These are phyloP conservation scores for Aporophyla lueneburgensis DNA, from an alignment of 2,888 invertebrate species.

Conservation along the genomic window DNA sequence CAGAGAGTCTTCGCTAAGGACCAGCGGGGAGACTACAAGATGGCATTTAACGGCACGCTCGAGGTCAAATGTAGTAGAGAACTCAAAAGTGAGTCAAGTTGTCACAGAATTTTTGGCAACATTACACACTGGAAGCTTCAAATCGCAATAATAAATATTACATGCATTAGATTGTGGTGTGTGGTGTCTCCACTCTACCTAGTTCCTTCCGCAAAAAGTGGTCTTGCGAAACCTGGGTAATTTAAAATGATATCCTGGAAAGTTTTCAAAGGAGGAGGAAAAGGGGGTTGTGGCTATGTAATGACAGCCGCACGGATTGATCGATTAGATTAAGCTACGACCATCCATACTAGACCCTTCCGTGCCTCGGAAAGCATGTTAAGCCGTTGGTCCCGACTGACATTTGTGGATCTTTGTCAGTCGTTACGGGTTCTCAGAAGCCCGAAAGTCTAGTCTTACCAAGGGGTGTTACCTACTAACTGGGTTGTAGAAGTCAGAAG, in stretches of 20 bases:
- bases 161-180: background rate
- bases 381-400: too few species aligned
- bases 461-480: too few species aligned
- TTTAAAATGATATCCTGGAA: background rate
- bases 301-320: too few species aligned
- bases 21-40: conserved; percentile 96
- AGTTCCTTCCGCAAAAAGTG: background rate
- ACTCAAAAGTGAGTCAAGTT: conserved; percentile 93
- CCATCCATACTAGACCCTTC: too few species aligned
- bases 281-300: too few species aligned
- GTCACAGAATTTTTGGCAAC: background rate
- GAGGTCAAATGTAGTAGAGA: conserved; percentile 99
- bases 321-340: too few species aligned
- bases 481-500: too few species aligned
- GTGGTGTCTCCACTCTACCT: background rate
- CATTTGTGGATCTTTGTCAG: too few species aligned
- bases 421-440: too few species aligned
- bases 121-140: background rate
- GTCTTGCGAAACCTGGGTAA: background rate
- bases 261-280: too few species aligned
- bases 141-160: background rate
- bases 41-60: conserved; percentile 99
- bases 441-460: too few species aligned
- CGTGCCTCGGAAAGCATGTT: too few species aligned
- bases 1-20: conserved; percentile 99